Percentiles rank a stretch among this genome's conserved stretches.
Conservation (phyloP, 2,888 invertebrate genomes). For the Caenorhabditis macrosperma region DNA sequence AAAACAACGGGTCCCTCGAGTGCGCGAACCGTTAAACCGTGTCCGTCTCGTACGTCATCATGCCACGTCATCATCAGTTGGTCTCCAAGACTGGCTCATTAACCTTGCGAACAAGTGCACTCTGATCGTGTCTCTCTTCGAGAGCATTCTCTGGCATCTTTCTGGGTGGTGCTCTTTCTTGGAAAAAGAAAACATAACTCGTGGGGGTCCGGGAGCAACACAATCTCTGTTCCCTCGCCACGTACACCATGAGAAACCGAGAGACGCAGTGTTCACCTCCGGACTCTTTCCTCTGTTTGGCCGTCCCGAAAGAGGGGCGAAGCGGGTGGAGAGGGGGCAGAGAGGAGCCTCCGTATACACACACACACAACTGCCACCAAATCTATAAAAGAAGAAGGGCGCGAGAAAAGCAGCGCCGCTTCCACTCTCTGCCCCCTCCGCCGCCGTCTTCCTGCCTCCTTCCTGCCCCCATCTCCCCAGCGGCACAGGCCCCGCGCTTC, state of each 20-base stretch:
- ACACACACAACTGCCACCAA: conserved; percentile 38
- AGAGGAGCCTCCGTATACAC: conserved; percentile 37
- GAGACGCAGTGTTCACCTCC: conserved; percentile 41
- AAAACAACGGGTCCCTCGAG: conserved; percentile 11
- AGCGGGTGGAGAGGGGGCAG: conserved; percentile 15
- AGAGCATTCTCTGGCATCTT: too few species aligned
- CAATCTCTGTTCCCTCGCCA: conserved; percentile 37
- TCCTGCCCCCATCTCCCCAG: conserved; percentile 22
- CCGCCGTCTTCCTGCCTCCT: background rate
- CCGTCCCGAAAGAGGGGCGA: conserved; percentile 10
- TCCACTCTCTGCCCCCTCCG: background rate
- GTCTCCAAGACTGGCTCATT: conserved; percentile 20
- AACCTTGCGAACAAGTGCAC: conserved; percentile 44
- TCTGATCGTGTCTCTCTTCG: too few species aligned
- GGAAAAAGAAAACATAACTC: conserved; percentile 18
- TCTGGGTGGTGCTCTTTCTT: conserved; percentile 4
- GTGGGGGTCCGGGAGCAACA: background rate
- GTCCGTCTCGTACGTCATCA: background rate
- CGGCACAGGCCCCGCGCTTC: conserved; percentile 12
- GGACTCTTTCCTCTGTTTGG: conserved; percentile 21
- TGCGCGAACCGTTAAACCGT: background rate
- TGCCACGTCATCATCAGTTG: conserved; percentile 8
- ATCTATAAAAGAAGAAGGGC: conserved; percentile 57
- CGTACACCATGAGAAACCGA: background rate
- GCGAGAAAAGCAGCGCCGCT: conserved; percentile 40